These are phyloP conservation scores for Gymnogyps californianus DNA, from an alignment of 2,113 vertebrate genomes.

Conservation along the genomic window DNA sequence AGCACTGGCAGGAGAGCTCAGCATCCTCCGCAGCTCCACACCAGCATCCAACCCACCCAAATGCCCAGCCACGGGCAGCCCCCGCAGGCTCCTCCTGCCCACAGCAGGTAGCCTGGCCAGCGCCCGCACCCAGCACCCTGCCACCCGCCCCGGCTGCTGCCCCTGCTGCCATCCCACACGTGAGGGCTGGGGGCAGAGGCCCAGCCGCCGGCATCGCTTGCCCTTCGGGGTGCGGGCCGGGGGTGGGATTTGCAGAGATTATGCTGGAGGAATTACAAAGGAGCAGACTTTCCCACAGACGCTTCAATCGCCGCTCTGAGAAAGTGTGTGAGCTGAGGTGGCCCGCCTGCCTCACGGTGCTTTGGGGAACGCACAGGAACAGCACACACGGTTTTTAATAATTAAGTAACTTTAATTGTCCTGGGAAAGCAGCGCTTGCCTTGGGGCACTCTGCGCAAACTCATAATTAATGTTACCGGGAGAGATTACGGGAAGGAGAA, in stretches of 20 bases:
- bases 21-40: not conserved
- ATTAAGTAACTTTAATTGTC: constrained; percentile 97
- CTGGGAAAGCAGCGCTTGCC: constrained; percentile 89
- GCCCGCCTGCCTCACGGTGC: constrained; percentile 71
- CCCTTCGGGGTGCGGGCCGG: constrained; percentile 18
- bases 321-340: constrained; percentile 76
- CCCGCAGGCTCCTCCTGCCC: not conserved
- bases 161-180: not conserved
- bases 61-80: accelerated
- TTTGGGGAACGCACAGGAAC: constrained; percentile 55
- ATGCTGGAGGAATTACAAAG: constrained; percentile 70
- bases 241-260: constrained; percentile 75
- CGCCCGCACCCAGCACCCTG: not conserved
- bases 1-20: not conserved
- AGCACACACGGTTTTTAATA: constrained; percentile 76
- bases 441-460: constrained; percentile 81
- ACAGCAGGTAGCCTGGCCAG: not conserved
- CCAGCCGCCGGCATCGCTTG: constrained; percentile 35
- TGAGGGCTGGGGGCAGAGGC: not conserved
- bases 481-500: constrained; percentile 83
- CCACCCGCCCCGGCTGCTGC: not conserved
- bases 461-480: constrained; percentile 91
- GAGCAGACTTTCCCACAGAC: constrained; percentile 78
- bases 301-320: constrained; percentile 72
- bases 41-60: accelerated